Conservation (phyloP, 2,888 invertebrate species). For the Nemurella pictetii region DNA sequence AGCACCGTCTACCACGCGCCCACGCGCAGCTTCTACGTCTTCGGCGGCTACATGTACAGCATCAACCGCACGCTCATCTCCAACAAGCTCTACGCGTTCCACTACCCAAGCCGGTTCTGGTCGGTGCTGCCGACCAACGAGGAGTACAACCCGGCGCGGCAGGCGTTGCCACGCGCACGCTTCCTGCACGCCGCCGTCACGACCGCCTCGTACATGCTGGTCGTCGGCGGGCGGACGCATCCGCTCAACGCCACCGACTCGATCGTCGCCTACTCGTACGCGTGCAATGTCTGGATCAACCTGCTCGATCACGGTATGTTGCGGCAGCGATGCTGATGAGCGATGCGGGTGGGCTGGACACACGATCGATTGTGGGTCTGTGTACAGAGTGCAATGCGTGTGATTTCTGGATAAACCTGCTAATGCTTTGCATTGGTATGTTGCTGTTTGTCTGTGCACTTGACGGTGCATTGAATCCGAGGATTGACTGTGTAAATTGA, state of each 20-base stretch:
- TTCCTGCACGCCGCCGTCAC: conserved; percentile 88
- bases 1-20: conserved; percentile 82
- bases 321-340: not conserved
- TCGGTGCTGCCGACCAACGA: conserved; percentile 74
- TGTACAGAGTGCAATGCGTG: too few relatives aligned
- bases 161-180: conserved; percentile 68
- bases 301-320: conserved; percentile 57
- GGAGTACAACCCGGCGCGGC: conserved; percentile 60
- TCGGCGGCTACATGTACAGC: conserved; percentile 81
- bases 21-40: conserved; percentile 84
- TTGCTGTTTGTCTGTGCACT: too few relatives aligned
- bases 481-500: too few relatives aligned
- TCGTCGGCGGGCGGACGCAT: conserved; percentile 82
- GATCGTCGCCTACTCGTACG: conserved; percentile 82
- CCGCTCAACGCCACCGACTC: conserved; percentile 75
- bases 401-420: too few relatives aligned
- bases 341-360: too few relatives aligned
- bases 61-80: conserved; percentile 72
- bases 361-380: too few relatives aligned
- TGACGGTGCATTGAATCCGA: too few relatives aligned
- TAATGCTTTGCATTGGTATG: too few relatives aligned
- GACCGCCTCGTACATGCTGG: conserved; percentile 86
- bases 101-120: conserved; percentile 78
- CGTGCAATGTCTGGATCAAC: conserved; percentile 87
- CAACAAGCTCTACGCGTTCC: conserved; percentile 76